Evolutionary conservation across 2,113 vertebrate species (phyloP).

Genomic region (Rissa tridactyla): DNA sequence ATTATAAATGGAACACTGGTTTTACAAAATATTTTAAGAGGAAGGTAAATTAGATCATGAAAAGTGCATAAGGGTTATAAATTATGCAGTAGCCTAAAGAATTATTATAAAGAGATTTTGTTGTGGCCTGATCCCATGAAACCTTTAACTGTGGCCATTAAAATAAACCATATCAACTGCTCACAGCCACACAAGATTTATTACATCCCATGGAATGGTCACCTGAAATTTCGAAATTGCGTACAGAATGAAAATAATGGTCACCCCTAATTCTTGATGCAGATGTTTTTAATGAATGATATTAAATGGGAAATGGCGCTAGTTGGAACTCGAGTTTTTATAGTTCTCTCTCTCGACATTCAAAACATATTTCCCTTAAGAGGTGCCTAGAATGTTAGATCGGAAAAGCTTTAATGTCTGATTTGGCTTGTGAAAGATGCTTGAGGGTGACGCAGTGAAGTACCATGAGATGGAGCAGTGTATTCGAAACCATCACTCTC

Average conservation of each 20-base stretch:
- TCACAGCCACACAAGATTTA: constrained; percentile 31
- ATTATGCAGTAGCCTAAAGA: constrained; percentile 75
- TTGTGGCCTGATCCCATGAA: constrained; percentile 67
- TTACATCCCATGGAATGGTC: background rate
- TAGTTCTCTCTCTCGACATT: constrained; percentile 7
- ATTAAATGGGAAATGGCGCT: background rate
- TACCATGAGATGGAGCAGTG: background rate
- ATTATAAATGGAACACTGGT: constrained; percentile 72
- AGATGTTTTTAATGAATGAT: constrained; percentile 20
- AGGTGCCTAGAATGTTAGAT: background rate
- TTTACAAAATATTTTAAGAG: constrained; percentile 78
- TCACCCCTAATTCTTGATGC: background rate
- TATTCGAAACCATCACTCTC: background rate
- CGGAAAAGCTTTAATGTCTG: background rate
- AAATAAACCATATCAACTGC: constrained; percentile 55
- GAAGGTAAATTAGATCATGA: constrained; percentile 78
- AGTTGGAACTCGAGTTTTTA: background rate
- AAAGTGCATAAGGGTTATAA: constrained; percentile 74
- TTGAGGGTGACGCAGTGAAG: background rate
- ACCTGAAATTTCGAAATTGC: background rate
- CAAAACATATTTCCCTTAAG: background rate
- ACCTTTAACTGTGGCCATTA: constrained; percentile 65
- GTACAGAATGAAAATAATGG: background rate
- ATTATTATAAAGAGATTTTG: constrained; percentile 75
- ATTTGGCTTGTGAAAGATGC: background rate